Percentiles rank a stretch among this genome's conserved stretches.
Evolutionary conservation across 2,113 vertebrate species (phyloP).

Genomic region (Melanerpes formicivorus): DNA sequence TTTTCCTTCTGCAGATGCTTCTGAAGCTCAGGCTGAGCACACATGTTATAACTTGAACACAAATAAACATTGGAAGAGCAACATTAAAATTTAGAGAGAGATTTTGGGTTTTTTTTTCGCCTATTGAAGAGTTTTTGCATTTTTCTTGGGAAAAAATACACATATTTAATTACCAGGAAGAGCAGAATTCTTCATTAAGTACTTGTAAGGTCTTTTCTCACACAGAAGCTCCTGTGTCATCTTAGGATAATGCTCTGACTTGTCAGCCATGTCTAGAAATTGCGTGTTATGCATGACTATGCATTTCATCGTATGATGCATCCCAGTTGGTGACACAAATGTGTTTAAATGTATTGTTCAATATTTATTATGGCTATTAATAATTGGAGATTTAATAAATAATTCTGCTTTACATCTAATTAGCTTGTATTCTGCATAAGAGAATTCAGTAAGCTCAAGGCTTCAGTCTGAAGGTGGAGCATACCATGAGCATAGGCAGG

Average conservation of each 20-base stretch:
- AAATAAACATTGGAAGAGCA: not conserved
- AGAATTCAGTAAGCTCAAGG: not conserved
- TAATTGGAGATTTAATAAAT: not conserved
- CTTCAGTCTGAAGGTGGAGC: not conserved
- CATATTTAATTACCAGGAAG: not conserved
- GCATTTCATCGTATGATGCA: not conserved
- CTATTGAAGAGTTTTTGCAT: not conserved
- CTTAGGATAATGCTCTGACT: not conserved
- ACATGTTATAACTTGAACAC: not conserved
- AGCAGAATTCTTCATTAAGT: not conserved
- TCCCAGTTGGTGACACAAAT: not conserved
- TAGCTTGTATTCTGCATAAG: not conserved
- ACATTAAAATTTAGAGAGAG: not conserved
- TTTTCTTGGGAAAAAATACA: not conserved
- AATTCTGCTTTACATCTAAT: not conserved
- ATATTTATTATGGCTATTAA: not conserved
- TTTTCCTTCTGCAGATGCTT: not conserved
- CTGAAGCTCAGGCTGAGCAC: not conserved
- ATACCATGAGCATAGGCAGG: not conserved
- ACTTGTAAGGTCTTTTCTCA: not conserved
- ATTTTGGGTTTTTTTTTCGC: not conserved
- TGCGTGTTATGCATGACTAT: not conserved
- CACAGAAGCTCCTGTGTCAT: not conserved
- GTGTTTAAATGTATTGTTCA: not conserved
- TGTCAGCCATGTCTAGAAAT: not conserved